Percentiles rank a stretch among this genome's conserved stretches.
These are phyloP conservation scores for Piprites chloris DNA, from an alignment of 2,113 vertebrate genomes.

Conservation along the genomic window DNA sequence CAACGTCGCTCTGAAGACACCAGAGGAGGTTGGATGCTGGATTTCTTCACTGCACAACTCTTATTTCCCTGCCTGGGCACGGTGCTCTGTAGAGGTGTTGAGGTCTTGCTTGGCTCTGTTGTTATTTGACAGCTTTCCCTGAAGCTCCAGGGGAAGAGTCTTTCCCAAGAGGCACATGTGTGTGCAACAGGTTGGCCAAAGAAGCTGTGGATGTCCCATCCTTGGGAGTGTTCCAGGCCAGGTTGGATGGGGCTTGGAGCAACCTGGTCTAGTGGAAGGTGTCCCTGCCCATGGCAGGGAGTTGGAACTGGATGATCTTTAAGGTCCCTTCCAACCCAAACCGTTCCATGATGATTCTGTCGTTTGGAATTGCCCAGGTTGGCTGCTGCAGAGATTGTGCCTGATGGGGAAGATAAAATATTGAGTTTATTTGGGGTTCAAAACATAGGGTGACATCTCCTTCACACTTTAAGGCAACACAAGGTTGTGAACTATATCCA, in stretches of 20 bases:
- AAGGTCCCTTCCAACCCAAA: neutral
- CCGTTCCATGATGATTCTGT: neutral
- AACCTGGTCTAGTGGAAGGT: neutral
- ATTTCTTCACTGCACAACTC: neutral
- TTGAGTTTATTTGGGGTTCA: neutral
- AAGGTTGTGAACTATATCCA: neutral
- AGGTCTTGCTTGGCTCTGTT: neutral
- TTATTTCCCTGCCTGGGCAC: neutral
- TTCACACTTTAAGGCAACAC: neutral
- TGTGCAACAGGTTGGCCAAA: neutral
- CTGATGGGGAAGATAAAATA: neutral
- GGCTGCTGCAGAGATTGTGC: neutral
- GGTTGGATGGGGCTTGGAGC: neutral
- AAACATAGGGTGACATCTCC: neutral
- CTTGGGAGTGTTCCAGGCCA: neutral
- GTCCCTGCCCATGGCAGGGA: neutral
- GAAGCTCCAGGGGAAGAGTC: neutral
- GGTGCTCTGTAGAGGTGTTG: neutral
- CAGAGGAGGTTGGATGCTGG: slow-evolving; percentile 67
- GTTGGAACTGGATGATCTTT: neutral
- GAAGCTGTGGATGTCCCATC: neutral
- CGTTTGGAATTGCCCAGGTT: neutral
- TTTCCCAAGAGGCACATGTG: accelerated
- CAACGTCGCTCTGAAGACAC: slow-evolving; percentile 71
- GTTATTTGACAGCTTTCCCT: neutral